These are phyloP conservation scores for Syngnathus rostellatus DNA, from an alignment of 2,797 vertebrate species.

Conservation along the genomic window DNA sequence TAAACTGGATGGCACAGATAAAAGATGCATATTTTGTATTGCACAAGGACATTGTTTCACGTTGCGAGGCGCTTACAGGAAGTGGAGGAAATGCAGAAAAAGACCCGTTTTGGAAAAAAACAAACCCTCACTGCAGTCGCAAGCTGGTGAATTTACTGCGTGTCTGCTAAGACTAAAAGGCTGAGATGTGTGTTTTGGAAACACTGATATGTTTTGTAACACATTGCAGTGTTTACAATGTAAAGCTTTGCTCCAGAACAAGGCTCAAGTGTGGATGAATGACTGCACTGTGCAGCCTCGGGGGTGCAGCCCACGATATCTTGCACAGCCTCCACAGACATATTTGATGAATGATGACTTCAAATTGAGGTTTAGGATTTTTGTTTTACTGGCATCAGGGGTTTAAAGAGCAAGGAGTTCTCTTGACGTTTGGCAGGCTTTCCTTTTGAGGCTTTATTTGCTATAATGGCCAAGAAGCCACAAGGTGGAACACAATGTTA, in stretches of 20 bases:
- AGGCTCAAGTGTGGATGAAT: conserved; percentile 54
- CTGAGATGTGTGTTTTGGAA: conserved; percentile 33
- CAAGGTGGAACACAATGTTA: conserved; percentile 7
- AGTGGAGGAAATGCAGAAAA: conserved; percentile 1
- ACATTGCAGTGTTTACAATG: conserved; percentile 52
- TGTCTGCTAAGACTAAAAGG: conserved; percentile 1
- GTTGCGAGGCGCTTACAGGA: not conserved
- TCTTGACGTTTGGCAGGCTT: conserved; percentile 22
- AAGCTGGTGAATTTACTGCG: not conserved
- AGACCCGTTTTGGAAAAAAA: not conserved
- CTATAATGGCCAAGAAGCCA: conserved; percentile 3
- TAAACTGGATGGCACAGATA: not conserved
- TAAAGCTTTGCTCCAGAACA: conserved; percentile 42
- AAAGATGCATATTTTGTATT: not conserved
- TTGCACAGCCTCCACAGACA: conserved; percentile 39
- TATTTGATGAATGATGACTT: conserved; percentile 43
- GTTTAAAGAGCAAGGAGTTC: conserved; percentile 22
- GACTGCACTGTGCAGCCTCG: conserved; percentile 46
- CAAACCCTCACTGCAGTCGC: not conserved
- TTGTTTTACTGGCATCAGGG: conserved; percentile 9
- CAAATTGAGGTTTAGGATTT: conserved; percentile 23
- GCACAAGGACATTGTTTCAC: not conserved
- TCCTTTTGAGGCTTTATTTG: conserved; percentile 24
- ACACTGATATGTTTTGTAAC: conserved; percentile 54
- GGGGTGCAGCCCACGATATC: conserved; percentile 38